These are phyloP conservation scores for Lamproptera curius DNA, from an alignment of 2,888 invertebrate species.

Conservation along the genomic window DNA sequence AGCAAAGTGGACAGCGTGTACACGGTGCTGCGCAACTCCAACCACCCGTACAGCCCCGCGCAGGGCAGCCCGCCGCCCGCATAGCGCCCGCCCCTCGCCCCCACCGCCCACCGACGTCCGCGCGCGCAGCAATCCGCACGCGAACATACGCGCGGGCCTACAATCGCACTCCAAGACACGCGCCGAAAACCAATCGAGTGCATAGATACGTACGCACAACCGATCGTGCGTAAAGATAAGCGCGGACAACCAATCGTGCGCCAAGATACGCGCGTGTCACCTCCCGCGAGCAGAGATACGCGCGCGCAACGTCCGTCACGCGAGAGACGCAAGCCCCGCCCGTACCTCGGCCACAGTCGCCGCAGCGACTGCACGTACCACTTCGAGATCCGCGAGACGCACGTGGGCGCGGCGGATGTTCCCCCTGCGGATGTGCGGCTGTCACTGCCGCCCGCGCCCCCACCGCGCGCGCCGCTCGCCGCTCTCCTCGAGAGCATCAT, in stretches of 20 bases:
- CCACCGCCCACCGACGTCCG: conserved; percentile 23
- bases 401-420: too few species aligned
- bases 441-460: conserved; percentile 9
- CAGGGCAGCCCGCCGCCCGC: conserved; percentile 63
- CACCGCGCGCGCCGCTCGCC: conserved; percentile 27
- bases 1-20: conserved; percentile 98
- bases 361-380: background rate
- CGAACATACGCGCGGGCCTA: conserved; percentile 14
- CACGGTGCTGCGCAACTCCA: conserved; percentile 94
- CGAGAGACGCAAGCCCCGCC: background rate
- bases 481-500: conserved; percentile 46
- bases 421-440: too few species aligned
- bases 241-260: too few species aligned
- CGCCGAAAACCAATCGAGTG: background rate
- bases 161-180: conserved; percentile 7
- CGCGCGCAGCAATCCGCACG: background rate
- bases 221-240: too few species aligned
- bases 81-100: conserved; percentile 45
- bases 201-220: background rate
- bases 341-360: background rate
- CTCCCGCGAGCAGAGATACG: background rate
- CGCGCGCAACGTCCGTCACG: background rate
- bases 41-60: conserved; percentile 86
- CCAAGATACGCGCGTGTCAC: background rate
- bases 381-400: background rate